Conservation (phyloP, 2,888 invertebrate species). For the Eristalis intricaria region DNA sequence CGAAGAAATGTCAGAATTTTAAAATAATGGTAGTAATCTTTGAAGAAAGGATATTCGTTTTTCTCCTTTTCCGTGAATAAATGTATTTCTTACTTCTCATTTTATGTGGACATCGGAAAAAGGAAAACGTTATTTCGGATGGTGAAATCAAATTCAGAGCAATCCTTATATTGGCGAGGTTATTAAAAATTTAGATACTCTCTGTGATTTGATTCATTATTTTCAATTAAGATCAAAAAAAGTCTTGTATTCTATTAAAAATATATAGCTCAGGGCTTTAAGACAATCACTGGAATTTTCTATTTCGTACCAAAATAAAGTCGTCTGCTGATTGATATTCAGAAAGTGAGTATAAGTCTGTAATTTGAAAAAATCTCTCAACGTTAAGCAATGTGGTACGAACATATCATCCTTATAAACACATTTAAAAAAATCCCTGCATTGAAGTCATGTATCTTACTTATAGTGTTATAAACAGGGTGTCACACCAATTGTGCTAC, state of each 20-base stretch:
- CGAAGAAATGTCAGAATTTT: conserved; percentile 71
- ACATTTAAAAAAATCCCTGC: no score
- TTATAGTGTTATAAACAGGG: no score
- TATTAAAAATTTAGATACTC: conserved; percentile 52
- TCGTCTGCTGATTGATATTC: no score
- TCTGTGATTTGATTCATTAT: conserved; percentile 6
- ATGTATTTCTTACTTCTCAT: conserved; percentile 25
- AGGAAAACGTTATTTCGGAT: conserved; percentile 56
- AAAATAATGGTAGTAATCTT: conserved; percentile 71
- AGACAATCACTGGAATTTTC: no score
- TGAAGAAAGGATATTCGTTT: conserved; percentile 44
- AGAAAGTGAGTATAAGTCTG: no score
- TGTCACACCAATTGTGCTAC: no score
- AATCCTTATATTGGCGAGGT: conserved; percentile 47
- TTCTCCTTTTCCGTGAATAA: conserved; percentile 34
- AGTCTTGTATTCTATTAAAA: background rate
- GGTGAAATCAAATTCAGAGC: conserved; percentile 53
- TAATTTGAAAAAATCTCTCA: no score
- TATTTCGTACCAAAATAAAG: no score
- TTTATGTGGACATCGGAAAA: conserved; percentile 33
- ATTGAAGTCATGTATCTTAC: no score
- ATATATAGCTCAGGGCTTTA: no score
- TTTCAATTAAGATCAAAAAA: background rate
- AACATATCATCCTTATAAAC: no score
- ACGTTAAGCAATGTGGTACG: no score